These are phyloP conservation scores for Ictidomys tridecemlineatus DNA, from an alignment of 2,113 vertebrate species.

Conservation along the genomic window DNA sequence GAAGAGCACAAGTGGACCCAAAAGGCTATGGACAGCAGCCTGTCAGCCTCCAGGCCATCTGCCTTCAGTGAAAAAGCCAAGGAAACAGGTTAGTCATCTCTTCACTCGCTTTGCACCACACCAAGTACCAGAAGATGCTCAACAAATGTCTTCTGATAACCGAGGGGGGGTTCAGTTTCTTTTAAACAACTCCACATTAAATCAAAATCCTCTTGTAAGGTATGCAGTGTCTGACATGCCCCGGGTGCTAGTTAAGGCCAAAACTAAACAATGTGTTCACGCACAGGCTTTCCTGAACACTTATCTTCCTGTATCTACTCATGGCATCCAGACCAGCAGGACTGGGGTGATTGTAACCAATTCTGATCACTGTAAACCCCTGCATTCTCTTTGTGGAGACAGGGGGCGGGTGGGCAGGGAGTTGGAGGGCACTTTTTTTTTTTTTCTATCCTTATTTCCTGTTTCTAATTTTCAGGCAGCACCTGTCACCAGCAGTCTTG, in stretches of 20 bases:
- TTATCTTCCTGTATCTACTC: conserved; percentile 70
- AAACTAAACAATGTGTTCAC: conserved; percentile 65
- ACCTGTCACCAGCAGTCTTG: conserved; percentile 92
- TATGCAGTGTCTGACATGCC: neutral
- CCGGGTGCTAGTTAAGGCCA: conserved; percentile 40
- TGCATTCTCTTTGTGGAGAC: conserved; percentile 86
- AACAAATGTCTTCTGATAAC: conserved; percentile 8
- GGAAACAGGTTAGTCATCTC: neutral
- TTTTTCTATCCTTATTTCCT: conserved; percentile 91
- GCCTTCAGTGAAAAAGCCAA: neutral
- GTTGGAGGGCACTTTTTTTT: conserved; percentile 77
- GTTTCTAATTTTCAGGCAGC: conserved; percentile 93
- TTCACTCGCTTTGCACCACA: neutral
- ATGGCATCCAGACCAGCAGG: conserved; percentile 55
- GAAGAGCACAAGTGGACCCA: neutral
- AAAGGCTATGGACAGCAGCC: neutral
- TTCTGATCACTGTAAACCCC: conserved; percentile 82
- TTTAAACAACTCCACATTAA: conserved; percentile 46
- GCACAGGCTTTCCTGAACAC: conserved; percentile 60
- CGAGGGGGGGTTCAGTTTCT: neutral
- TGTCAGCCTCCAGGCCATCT: neutral
- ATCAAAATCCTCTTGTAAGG: neutral
- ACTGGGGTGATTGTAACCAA: conserved; percentile 32
- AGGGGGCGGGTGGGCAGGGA: conserved; percentile 83
- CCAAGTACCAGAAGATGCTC: neutral